phyloP scores from a whole-genome alignment of 2,888 invertebrate species.

The Nemoura dubitans region DNA sequence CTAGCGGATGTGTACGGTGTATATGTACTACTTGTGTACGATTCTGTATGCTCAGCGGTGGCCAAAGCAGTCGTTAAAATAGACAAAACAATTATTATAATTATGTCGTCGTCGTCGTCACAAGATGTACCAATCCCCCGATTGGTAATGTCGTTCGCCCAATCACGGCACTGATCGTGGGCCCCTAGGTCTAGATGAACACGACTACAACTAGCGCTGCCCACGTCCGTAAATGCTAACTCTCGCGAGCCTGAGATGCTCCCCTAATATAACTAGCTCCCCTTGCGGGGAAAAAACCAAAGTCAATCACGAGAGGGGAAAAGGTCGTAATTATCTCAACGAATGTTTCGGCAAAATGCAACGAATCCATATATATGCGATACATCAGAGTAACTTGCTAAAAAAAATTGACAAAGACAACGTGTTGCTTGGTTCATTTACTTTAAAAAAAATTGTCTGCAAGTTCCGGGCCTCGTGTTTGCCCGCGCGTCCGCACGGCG shows the following conservation, averaged over 20 bases:
- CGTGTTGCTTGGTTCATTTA: not conserved
- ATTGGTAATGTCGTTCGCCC: not conserved
- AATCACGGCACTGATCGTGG: not conserved
- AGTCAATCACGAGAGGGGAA: not conserved
- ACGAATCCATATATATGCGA: conserved; percentile 28
- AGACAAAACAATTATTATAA: no score
- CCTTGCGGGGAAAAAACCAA: not conserved
- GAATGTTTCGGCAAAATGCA: conserved; percentile 27
- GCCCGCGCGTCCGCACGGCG: not conserved
- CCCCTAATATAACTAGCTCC: not conserved
- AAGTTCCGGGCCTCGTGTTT: not conserved
- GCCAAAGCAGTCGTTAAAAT: conserved; percentile 24
- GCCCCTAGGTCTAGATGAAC: not conserved
- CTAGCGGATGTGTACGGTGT: not conserved
- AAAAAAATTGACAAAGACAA: not conserved
- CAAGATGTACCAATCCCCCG: no score
- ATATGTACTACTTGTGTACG: not conserved
- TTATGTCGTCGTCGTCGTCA: not conserved
- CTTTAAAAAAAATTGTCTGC: no score
- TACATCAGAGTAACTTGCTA: no score
- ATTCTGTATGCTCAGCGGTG: conserved; percentile 8
- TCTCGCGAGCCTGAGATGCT: not conserved
- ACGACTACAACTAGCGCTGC: no score
- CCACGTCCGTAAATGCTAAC: not conserved
- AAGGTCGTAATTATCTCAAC: not conserved